These are phyloP conservation scores for Cyprinella venusta DNA, from an alignment of 2,797 vertebrate genomes.

Conservation along the genomic window DNA sequence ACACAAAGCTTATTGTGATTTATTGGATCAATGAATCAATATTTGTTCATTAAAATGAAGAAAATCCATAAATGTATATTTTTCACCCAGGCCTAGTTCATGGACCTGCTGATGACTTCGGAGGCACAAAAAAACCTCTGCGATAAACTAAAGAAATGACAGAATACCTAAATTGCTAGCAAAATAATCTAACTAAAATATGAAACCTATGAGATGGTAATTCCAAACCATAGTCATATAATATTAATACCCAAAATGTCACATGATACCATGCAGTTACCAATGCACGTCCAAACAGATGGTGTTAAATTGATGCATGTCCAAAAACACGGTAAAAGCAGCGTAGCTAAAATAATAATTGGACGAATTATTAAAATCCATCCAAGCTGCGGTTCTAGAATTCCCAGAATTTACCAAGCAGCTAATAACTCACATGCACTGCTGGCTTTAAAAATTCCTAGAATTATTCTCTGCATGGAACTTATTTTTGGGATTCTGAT, in stretches of 20 bases:
- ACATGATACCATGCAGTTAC: background rate
- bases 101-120: background rate
- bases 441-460: constrained; percentile 16
- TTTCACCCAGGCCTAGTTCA: background rate
- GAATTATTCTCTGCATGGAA: constrained; percentile 34
- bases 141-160: background rate
- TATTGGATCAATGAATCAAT: too few species aligned
- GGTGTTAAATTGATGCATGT: background rate
- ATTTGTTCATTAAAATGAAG: too few species aligned
- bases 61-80: too few species aligned
- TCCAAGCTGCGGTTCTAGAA: constrained; percentile 13
- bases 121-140: constrained; percentile 7
- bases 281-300: background rate
- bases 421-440: constrained; percentile 1
- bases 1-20: too few species aligned
- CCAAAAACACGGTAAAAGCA: background rate
- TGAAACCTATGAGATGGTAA: background rate
- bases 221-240: background rate
- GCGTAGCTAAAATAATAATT: background rate
- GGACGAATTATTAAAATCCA: constrained; percentile 5
- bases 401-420: constrained; percentile 12
- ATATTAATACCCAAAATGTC: background rate
- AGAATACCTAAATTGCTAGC: background rate
- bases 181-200: background rate
- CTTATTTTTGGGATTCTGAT: constrained; percentile 13